Evolutionary conservation across 2,888 invertebrate species (phyloP), one percentile per base, ranked within the genome.

Genomic region (Cephus rjabovi): DNA sequence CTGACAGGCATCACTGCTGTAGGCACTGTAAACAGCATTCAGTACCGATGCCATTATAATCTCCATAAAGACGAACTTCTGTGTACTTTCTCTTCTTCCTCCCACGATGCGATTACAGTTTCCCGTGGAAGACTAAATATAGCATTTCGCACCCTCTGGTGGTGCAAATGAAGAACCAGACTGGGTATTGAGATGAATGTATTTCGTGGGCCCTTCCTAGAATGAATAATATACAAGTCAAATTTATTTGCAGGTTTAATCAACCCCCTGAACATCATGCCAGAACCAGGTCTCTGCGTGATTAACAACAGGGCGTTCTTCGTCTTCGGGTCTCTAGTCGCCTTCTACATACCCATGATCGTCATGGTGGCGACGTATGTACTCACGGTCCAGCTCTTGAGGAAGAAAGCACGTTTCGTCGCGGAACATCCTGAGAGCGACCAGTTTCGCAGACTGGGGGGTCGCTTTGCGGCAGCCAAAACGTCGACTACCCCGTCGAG

Each of bases 301-400:
- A 97, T 97, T 91, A 97, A 97, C 93, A 97, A 97, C 91, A 93
- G 96, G 4, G 94, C 96, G 40, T 97, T 97, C 92, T 97, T 97
- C 94, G 96, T 98, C 76, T 97, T 97, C 91, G 98, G 98, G 33
- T 98, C 98, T 0, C 92, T 98, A 89, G 95, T 97, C 78, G 97
- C 98, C 68, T 99, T 99, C 93, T 98, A 98, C 93, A 96, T 98
- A 83, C 98, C 98, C 9, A 97, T 98, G 95, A 93, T 97, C 84
- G 97, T 97, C 86, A 98, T 99, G 98, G 96, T 98, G 81, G 95
- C 97, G 79, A 97, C 98, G 1, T 98, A 98, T 90, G 95, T 96
- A 0, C 93, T 98, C 80, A 98, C 98, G 1, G 97, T 98, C 37
- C 96, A 97, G 84, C 93, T 98, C 84, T 93, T 98, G 84, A 95